Percentiles rank a stretch among this genome's conserved stretches.
phyloP scores from a whole-genome alignment of 2,113 vertebrate genomes.

The Callaeas wilsoni region DNA sequence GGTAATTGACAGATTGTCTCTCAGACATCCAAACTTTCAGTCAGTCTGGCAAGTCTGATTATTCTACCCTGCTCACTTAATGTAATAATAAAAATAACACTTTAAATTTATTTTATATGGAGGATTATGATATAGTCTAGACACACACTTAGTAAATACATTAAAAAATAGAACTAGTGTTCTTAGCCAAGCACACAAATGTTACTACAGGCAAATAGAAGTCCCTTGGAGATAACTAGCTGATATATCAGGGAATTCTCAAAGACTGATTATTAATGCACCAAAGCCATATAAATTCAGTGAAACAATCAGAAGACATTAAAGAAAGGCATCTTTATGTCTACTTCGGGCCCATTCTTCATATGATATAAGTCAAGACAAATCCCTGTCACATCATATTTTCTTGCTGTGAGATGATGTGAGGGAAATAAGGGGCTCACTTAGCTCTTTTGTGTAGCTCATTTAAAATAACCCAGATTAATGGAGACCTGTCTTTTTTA shows the following conservation, averaged over 20 bases:
- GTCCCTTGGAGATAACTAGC: neutral
- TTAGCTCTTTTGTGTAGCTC: neutral
- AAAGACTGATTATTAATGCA: constrained; percentile 4
- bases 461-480: constrained; percentile 39
- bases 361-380: neutral
- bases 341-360: neutral
- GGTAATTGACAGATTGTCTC: neutral
- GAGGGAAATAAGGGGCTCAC: neutral
- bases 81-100: neutral
- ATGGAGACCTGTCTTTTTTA: constrained; percentile 7
- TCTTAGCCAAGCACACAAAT: neutral
- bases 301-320: constrained; percentile 24
- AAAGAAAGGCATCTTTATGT: constrained; percentile 13
- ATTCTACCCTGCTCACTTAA: neutral
- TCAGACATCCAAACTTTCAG: neutral
- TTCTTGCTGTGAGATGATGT: neutral
- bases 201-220: neutral
- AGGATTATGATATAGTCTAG: neutral
- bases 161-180: neutral
- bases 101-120: neutral
- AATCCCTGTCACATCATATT: neutral
- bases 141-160: neutral
- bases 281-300: constrained; percentile 1
- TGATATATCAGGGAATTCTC: neutral
- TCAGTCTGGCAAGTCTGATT: neutral